A percentile compares a stretch with the other conserved stretches of the same genome.
These are phyloP conservation scores for Phenganax subtilis DNA, from an alignment of 92 coral and sea anemone species.

Conservation along the genomic window DNA sequence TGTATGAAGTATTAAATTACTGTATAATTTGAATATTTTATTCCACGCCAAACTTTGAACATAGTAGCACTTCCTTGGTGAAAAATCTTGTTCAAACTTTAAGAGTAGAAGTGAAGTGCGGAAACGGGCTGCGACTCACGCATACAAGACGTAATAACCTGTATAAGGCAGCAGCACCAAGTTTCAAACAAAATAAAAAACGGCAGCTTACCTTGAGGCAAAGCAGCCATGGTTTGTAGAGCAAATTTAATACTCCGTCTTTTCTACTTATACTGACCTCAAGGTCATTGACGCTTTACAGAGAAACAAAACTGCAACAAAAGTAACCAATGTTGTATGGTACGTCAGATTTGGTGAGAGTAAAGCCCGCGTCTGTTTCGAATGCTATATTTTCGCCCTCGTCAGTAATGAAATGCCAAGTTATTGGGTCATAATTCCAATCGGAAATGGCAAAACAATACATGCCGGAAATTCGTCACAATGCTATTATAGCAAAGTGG, in stretches of 20 bases:
- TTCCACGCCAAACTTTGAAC: background rate
- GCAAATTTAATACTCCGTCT: slow-evolving; percentile 2
- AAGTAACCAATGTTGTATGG: background rate
- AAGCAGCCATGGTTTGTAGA: slow-evolving; percentile 23
- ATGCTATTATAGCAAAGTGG: slow-evolving; percentile 40
- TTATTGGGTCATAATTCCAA: slow-evolving; percentile 23
- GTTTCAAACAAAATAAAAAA: background rate
- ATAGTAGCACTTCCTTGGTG: slow-evolving; percentile 9
- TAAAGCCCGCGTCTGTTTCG: background rate
- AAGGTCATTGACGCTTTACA: slow-evolving; percentile 16
- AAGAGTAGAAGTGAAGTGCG: slow-evolving; percentile 7
- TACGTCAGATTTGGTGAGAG: background rate
- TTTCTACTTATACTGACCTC: slow-evolving; percentile 11
- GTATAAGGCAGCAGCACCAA: slow-evolving; percentile 10
- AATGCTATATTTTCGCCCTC: background rate
- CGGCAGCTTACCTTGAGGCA: slow-evolving; percentile 36
- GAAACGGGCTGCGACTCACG: slow-evolving; percentile 23
- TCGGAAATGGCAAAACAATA: slow-evolving; percentile 38
- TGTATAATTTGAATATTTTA: background rate
- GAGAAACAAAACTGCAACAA: slow-evolving; percentile 8
- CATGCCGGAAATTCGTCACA: slow-evolving; percentile 44
- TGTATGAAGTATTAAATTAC: background rate
- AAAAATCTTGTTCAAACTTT: background rate
- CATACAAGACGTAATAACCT: slow-evolving; percentile 22
- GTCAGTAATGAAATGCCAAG: background rate